These are phyloP conservation scores for Hirtodrosophila cameraria DNA, from an alignment of 2,888 invertebrate genomes.

Conservation along the genomic window DNA sequence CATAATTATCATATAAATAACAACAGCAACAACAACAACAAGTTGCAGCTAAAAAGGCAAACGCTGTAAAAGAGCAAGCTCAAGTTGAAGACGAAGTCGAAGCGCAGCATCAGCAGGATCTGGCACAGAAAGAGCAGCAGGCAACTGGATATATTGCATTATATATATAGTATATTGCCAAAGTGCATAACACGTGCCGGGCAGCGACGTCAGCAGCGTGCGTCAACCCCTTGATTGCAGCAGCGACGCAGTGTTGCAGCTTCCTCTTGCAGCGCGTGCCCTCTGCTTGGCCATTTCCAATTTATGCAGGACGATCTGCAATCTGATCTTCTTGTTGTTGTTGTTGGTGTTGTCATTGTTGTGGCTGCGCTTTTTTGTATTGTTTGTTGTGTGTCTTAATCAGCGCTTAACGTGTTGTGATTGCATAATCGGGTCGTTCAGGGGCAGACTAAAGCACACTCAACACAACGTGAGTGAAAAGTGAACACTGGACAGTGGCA, in stretches of 20 bases:
- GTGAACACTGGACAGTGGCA: not conserved
- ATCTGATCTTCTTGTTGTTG: slow-evolving; percentile 55
- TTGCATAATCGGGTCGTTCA: slow-evolving; percentile 57
- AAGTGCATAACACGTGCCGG: slow-evolving; percentile 41
- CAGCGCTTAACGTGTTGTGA: slow-evolving; percentile 70
- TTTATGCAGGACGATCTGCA: slow-evolving; percentile 60
- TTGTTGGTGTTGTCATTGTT: slow-evolving; percentile 12
- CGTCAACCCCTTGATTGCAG: slow-evolving; percentile 34
- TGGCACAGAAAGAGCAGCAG: not conserved
- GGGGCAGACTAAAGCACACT: too few relatives aligned
- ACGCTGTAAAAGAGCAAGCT: slow-evolving; percentile 1
- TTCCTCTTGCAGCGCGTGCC: slow-evolving; percentile 33
- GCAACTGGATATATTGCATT: slow-evolving; percentile 27
- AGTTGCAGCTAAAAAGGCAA: slow-evolving; percentile 15
- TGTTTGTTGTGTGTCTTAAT: slow-evolving; percentile 54
- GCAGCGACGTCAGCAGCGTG: slow-evolving; percentile 12
- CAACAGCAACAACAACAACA: slow-evolving; percentile 17
- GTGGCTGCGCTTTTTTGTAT: slow-evolving; percentile 28
- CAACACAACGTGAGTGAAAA: too few relatives aligned
- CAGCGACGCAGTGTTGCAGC: slow-evolving; percentile 25
- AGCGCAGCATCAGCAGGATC: not conserved
- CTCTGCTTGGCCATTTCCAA: slow-evolving; percentile 12
- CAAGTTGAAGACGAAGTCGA: not conserved
- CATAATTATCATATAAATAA: slow-evolving; percentile 68
- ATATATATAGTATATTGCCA: too few relatives aligned